A percentile compares a stretch with the other conserved stretches of the same genome.
phyloP scores from a whole-genome alignment of 92 coral and sea anemone species.

The Epizoanthus rinbou region DNA sequence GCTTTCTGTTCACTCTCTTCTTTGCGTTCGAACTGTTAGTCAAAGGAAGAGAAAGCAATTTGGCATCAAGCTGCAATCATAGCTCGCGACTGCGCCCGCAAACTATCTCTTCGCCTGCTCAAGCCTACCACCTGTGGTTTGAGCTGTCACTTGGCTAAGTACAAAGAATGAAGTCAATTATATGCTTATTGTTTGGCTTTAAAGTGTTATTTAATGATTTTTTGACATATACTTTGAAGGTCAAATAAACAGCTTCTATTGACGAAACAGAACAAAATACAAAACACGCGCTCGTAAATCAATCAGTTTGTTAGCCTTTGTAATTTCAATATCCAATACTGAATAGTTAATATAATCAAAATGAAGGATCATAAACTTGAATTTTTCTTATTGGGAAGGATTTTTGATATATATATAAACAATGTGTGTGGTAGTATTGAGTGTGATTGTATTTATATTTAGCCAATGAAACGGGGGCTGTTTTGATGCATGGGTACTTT shows the following conservation, averaged over 20 bases:
- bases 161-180: constrained; percentile 69
- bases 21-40: not conserved
- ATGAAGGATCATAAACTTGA: not conserved
- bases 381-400: constrained; percentile 6
- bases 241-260: constrained; percentile 36
- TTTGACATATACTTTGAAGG: constrained; percentile 41
- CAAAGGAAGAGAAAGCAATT: constrained; percentile 30
- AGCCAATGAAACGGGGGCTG: not conserved
- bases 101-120: constrained; percentile 33
- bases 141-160: constrained; percentile 61
- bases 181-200: constrained; percentile 58
- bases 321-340: not conserved
- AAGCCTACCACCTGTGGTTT: constrained; percentile 38
- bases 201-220: constrained; percentile 54
- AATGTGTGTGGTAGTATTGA: constrained; percentile 37
- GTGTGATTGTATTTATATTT: not conserved
- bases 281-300: constrained; percentile 8
- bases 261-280: constrained; percentile 31
- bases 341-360: constrained; percentile 9
- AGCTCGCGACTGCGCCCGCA: constrained; percentile 9
- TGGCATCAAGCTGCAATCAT: constrained; percentile 23
- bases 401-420: constrained; percentile 11
- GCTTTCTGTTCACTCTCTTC: not conserved
- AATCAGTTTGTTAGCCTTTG: constrained; percentile 6
- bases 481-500: not conserved